Evolutionary conservation across 2,797 vertebrate species (phyloP), one percentile per base, ranked within the genome.

Genomic region (Ataeniobius toweri): DNA sequence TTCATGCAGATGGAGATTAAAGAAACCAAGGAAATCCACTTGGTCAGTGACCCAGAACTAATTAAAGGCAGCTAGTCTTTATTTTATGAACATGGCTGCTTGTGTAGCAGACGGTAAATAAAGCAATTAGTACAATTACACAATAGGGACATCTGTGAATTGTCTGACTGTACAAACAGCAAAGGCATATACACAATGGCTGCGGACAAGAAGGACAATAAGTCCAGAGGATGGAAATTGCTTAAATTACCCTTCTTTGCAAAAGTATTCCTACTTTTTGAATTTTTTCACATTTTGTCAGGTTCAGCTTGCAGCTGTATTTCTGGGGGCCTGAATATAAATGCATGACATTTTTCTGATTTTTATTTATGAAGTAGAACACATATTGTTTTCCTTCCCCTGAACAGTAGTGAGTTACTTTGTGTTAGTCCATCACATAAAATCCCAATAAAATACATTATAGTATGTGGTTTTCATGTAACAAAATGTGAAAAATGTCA

Each of bases 141-240:
- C 87, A 87, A 86, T 76, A 84, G 84, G 89, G 86, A 86, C 88
- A 90, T 90, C 84, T 90, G 88, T 69, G 83, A 80, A 80, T 75
- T 50, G 73, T 81, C 77, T 26, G 24, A 65, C 41, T 73, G 1
- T 5, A 71, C 74, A 83, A 79, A 74, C 67, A 72, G 73, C 56
- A 85, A 74, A 71, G 71, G 46, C 74, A 48, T 48, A 87, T 88
- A 83, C 22, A 69, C 36, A 68, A 44, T 20, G 36, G n/a, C 24
- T 69, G 65, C 78, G 13, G 61, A 74, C 53, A 67, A 46, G 71
- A 80, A 51, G 59, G 61, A 31, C 70, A 61, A 58, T 55, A 46
- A 20, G 63, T 68, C 41, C n/a, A 44, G 79, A 77, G 85, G 77
- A 88, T 85, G 88, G 87, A 82, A 73, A 79, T 68, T 85, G 65